These are phyloP conservation scores for Benitochromis conjunctus DNA, from an alignment of 2,113 vertebrate species.

Conservation along the genomic window DNA sequence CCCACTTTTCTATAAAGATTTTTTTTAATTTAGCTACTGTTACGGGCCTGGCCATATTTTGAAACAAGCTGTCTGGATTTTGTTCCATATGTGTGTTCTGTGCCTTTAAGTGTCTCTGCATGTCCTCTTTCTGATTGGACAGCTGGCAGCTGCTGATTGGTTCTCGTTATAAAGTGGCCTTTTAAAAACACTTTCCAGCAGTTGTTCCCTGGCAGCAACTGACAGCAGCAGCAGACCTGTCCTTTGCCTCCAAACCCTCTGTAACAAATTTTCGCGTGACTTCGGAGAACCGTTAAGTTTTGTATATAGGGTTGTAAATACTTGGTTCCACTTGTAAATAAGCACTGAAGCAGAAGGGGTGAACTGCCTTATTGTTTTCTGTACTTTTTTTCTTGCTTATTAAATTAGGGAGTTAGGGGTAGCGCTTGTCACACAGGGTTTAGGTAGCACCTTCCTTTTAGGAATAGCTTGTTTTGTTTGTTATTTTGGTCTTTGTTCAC, in stretches of 20 bases:
- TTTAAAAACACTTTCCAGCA: not conserved
- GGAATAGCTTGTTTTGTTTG: too few species aligned
- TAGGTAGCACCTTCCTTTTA: too few species aligned
- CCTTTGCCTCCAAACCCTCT: not conserved
- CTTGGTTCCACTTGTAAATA: too few species aligned
- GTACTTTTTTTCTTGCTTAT: too few species aligned
- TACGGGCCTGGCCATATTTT: not conserved
- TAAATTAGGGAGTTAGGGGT: too few species aligned
- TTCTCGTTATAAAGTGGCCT: not conserved
- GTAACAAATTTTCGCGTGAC: not conserved
- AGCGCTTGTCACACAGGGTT: too few species aligned
- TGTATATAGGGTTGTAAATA: too few species aligned
- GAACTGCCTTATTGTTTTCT: too few species aligned
- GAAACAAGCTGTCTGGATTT: not conserved
- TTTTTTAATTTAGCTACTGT: not conserved
- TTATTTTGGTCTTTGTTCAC: too few species aligned
- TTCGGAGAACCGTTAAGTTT: too few species aligned
- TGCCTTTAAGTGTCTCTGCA: not conserved
- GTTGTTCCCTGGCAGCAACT: not conserved
- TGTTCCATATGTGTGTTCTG: not conserved
- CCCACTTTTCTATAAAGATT: not conserved
- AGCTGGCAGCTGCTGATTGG: not conserved
- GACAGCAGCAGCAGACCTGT: not conserved
- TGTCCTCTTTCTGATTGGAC: not conserved
- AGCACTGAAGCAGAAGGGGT: too few species aligned